phyloP scores from a whole-genome alignment of 1,140 invertebrate species.

The Caenorhabditis latens region DNA sequence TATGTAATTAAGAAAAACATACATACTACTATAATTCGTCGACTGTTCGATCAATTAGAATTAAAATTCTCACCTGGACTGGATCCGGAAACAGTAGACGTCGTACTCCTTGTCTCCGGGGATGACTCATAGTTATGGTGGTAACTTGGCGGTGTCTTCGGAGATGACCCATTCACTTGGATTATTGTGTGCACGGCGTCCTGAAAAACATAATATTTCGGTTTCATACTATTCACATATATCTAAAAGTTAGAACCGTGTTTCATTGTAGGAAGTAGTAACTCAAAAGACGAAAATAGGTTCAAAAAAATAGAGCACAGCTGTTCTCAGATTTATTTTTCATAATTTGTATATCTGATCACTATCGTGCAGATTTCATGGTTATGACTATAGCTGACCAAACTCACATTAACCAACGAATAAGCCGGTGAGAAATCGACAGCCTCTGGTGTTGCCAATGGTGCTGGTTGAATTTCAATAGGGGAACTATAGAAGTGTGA shows the following conservation, averaged over 20 bases:
- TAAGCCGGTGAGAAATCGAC: conserved; percentile 84
- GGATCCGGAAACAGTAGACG: not conserved
- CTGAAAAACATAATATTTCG: not conserved
- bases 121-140: not conserved
- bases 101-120: not conserved
- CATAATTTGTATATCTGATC: too few relatives aligned
- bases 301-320: too few relatives aligned
- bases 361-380: too few relatives aligned
- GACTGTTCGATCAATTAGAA: too few relatives aligned
- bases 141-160: not conserved
- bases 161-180: not conserved
- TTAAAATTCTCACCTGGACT: not conserved
- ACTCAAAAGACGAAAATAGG: too few relatives aligned
- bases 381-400: too few relatives aligned
- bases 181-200: conserved; percentile 25
- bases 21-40: too few relatives aligned
- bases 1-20: too few relatives aligned
- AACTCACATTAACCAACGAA: conserved; percentile 80
- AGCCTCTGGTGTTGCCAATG: conserved; percentile 86
- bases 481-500: conserved; percentile 29
- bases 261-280: too few relatives aligned
- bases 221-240: not conserved
- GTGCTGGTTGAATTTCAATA: conserved; percentile 79
- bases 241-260: too few relatives aligned
- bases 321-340: too few relatives aligned